Base-by-base conservation (phyloP, 92 coral and sea anemone genomes). In the Umimayanthus kanabou region DNA sequence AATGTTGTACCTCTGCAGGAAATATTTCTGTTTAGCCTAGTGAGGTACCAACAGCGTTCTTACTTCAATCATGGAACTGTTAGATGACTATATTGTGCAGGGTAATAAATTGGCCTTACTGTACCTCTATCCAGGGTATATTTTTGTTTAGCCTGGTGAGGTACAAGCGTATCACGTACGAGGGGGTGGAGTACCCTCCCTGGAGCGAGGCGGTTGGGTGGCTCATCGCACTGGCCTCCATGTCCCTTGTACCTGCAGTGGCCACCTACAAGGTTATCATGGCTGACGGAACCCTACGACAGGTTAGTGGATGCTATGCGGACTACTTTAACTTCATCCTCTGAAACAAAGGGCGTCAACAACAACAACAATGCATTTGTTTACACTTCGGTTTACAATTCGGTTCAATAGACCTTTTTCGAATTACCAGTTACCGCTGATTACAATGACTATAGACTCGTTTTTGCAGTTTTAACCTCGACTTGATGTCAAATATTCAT, bases 201-300 rank as follows among this genome's bases (percentile, higher is more conserved):
- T 96, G 96, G 98, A 94, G 93, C 23, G 95, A 96, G 87, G 94
- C 81, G 10, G 39, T 94, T 20, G 98, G 98, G 2, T 96, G 98
- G 98, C 85, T 94, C 13, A 84, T 96, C 15, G 94, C 96, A 6
- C 87, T 90, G 15, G 80, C 86, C 7, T 95, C 98, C 25, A 92
- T 96, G 90, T 78, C 94, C 20, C 85, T 87, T 64, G 87, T 96
- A 11, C 98, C 98, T 70, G 82, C 80, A 61, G 87, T 90, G 6
- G 94, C 95, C 42, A 11, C 91, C n/a, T 94, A 87, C 77, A 91
- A 90, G 64, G 79, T 93, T 57, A 66, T 88, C 29, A 82, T 82
- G 80, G 82, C 91, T 25, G 84, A 81, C 11, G 90, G 88, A 45
- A 82, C 88, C 43, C 74, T 90, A 55, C 70, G 81, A 37, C 78